These are phyloP conservation scores for Synanceia verrucosa DNA, from an alignment of 2,797 vertebrate genomes.

Conservation along the genomic window DNA sequence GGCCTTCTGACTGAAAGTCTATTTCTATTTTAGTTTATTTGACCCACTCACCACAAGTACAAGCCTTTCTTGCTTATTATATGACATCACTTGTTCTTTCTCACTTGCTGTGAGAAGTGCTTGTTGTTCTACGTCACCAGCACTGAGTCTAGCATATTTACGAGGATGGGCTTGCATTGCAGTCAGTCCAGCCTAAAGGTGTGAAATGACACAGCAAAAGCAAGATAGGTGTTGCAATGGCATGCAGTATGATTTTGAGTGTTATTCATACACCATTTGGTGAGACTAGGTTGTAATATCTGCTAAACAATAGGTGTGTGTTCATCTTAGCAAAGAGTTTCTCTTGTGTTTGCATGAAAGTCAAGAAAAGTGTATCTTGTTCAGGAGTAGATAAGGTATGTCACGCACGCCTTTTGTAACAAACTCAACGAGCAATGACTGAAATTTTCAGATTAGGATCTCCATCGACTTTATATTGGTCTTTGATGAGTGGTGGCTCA, in stretches of 20 bases:
- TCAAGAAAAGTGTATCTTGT: not conserved
- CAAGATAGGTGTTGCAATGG: not conserved
- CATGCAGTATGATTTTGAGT: not conserved
- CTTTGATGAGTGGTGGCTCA: constrained; percentile 31
- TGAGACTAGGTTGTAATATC: no score
- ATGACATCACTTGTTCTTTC: not conserved
- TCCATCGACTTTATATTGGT: constrained; percentile 16
- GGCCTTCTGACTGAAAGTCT: no score
- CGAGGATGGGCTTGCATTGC: not conserved
- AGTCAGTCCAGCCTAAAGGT: not conserved
- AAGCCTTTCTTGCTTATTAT: not conserved
- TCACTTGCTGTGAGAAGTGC: no score
- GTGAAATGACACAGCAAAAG: not conserved
- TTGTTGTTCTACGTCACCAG: no score
- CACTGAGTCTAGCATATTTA: not conserved
- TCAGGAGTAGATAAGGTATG: not conserved
- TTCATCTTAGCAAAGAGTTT: not conserved
- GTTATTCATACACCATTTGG: not conserved
- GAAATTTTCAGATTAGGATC: constrained; percentile 20
- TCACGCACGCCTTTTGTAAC: not conserved
- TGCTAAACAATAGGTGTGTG: not conserved
- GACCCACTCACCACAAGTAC: not conserved
- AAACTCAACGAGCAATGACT: not conserved
- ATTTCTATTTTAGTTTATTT: no score
- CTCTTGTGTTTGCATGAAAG: not conserved